Evolutionary conservation across 37 sponge, comb jelly and placozoan species (phyloP).

Genomic region (Ianthella basta): DNA sequence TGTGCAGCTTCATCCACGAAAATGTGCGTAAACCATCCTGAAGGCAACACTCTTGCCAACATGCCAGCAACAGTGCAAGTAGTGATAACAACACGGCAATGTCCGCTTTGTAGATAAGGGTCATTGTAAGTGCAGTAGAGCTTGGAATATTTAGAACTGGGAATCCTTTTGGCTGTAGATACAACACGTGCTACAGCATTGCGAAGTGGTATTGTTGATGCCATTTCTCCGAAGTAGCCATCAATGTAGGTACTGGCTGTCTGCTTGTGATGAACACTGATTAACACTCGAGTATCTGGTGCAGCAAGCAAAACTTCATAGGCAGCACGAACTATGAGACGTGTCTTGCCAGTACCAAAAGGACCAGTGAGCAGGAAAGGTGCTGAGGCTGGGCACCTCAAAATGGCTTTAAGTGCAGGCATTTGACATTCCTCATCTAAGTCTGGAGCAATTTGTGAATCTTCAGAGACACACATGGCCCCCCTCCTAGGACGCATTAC

Average conservation of each 20-base stretch:
- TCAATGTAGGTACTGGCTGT: slow-evolving; percentile 66
- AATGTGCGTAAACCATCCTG: too few species aligned
- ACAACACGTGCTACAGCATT: not conserved
- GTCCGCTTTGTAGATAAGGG: too few species aligned
- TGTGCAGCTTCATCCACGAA: too few species aligned
- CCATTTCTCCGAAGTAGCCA: slow-evolving; percentile 49
- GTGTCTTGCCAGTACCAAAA: slow-evolving; percentile 83
- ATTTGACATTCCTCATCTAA: slow-evolving; percentile 10
- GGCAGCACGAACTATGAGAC: slow-evolving; percentile 61
- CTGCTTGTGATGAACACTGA: slow-evolving; percentile 70
- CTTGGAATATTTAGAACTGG: not conserved
- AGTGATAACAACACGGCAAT: too few species aligned
- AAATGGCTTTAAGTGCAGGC: slow-evolving; percentile 35
- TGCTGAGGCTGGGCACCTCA: slow-evolving; percentile 12
- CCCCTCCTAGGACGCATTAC: too few species aligned
- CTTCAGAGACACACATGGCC: too few species aligned
- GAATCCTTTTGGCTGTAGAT: not conserved
- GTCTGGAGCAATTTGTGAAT: too few species aligned
- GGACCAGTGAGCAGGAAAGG: slow-evolving; percentile 59
- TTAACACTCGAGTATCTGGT: slow-evolving; percentile 26
- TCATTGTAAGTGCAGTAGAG: not conserved
- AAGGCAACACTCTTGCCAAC: too few species aligned
- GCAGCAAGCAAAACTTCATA: slow-evolving; percentile 39
- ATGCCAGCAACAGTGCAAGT: too few species aligned
- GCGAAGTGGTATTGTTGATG: too few species aligned